Evolutionary conservation across 2,797 vertebrate genomes (phyloP).

Genomic region (Propithecus perrieri): DNA sequence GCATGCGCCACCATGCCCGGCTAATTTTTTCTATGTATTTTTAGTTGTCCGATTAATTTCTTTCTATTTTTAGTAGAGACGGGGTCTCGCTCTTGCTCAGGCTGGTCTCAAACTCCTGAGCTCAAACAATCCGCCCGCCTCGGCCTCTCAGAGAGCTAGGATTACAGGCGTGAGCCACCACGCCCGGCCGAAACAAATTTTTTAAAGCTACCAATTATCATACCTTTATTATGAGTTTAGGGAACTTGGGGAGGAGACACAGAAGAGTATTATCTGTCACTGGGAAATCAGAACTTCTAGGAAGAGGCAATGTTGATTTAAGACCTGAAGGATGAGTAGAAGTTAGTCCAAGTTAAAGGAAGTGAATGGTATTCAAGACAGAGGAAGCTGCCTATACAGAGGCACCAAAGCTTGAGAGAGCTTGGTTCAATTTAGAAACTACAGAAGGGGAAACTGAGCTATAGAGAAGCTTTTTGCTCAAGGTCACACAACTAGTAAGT

Average conservation of each 20-base stretch:
- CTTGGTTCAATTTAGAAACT: constrained; percentile 18
- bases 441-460: constrained; percentile 21
- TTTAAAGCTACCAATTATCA: neutral
- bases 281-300: neutral
- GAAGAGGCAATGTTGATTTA: neutral
- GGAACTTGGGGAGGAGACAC: neutral
- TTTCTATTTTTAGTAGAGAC: too few relatives aligned
- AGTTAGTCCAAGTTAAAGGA: neutral
- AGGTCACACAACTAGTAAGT: neutral
- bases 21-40: too few relatives aligned
- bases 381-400: neutral
- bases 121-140: too few relatives aligned
- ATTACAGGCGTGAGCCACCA: too few relatives aligned
- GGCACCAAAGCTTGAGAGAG: neutral
- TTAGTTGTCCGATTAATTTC: too few relatives aligned
- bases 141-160: too few relatives aligned
- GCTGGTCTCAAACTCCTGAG: too few relatives aligned
- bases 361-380: neutral
- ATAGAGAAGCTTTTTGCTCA: neutral
- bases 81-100: too few relatives aligned
- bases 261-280: neutral
- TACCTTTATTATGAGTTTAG: neutral
- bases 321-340: neutral
- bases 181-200: neutral
- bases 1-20: too few relatives aligned